These are phyloP conservation scores for Chelonoidis abingdonii DNA, from an alignment of 2,113 vertebrate species.

Conservation along the genomic window DNA sequence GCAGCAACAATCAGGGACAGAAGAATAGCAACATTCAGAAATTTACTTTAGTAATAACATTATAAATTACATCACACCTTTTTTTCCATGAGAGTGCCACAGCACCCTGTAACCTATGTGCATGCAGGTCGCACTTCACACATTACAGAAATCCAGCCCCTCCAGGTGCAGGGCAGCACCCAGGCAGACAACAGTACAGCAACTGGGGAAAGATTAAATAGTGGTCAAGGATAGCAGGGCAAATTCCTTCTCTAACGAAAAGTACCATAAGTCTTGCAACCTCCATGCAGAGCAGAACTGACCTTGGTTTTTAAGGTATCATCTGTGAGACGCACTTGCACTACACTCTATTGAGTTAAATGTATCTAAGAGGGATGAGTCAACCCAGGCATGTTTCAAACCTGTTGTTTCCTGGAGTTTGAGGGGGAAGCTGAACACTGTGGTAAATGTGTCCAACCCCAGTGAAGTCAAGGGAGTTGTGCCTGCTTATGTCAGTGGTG, in stretches of 20 bases:
- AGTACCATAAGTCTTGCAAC: background rate
- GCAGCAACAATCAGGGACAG: background rate
- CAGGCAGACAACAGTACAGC: background rate
- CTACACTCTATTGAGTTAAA: background rate
- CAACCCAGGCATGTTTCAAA: background rate
- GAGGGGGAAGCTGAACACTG: background rate
- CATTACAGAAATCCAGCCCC: rapidly evolving
- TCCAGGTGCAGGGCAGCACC: background rate
- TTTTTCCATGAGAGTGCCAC: background rate
- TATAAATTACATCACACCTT: background rate
- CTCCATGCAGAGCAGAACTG: background rate
- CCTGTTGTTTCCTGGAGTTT: background rate
- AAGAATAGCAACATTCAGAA: background rate
- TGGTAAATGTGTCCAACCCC: background rate
- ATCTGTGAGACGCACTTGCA: background rate
- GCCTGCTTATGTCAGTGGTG: background rate
- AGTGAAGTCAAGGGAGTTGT: rapidly evolving
- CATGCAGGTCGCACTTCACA: rapidly evolving
- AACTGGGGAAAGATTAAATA: rapidly evolving
- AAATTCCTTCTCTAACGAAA: background rate
- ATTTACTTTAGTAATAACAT: background rate
- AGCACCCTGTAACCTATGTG: background rate
- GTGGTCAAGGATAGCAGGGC: background rate
- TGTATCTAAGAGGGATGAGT: background rate
- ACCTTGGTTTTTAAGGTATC: background rate